Percentiles rank a stretch among this genome's conserved stretches.
Conservation (phyloP, 2,888 invertebrate genomes). For the Panzeria rudis region DNA sequence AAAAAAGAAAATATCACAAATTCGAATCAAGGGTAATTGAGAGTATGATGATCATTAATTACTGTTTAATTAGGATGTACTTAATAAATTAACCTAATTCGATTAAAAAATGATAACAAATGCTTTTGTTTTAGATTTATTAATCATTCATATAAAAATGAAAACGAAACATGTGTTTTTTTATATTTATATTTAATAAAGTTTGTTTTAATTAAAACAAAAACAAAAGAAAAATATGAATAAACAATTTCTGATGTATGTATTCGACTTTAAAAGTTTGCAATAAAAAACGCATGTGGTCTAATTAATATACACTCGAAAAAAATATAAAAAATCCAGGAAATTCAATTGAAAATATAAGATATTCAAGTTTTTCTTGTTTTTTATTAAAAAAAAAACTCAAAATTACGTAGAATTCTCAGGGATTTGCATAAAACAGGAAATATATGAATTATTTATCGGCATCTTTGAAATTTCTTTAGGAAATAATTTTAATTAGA, state of each 20-base stretch:
- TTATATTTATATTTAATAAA: background rate
- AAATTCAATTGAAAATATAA: constrained; percentile 1
- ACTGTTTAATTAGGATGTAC: constrained; percentile 38
- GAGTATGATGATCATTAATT: background rate
- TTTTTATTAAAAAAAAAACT: background rate
- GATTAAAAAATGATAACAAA: constrained; percentile 47
- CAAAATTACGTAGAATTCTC: background rate
- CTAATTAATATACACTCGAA: constrained; percentile 30
- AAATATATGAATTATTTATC: background rate
- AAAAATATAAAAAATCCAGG: background rate
- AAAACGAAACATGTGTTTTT: constrained; percentile 20
- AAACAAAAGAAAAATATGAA: background rate
- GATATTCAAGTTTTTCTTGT: background rate
- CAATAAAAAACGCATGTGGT: constrained; percentile 24
- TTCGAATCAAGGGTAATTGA: background rate
- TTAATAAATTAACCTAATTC: constrained; percentile 64
- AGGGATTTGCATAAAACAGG: background rate
- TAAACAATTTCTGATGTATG: background rate
- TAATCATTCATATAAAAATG: constrained; percentile 32
- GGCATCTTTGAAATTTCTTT: background rate
- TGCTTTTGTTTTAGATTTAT: constrained; percentile 13
- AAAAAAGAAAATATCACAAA: background rate
- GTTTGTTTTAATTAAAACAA: constrained; percentile 12
- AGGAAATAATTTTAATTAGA: too few relatives aligned
- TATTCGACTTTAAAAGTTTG: background rate